Percentiles rank a stretch among this genome's conserved stretches.
Evolutionary conservation across 2,113 vertebrate genomes (phyloP).

Genomic region (Percina caprodes): DNA sequence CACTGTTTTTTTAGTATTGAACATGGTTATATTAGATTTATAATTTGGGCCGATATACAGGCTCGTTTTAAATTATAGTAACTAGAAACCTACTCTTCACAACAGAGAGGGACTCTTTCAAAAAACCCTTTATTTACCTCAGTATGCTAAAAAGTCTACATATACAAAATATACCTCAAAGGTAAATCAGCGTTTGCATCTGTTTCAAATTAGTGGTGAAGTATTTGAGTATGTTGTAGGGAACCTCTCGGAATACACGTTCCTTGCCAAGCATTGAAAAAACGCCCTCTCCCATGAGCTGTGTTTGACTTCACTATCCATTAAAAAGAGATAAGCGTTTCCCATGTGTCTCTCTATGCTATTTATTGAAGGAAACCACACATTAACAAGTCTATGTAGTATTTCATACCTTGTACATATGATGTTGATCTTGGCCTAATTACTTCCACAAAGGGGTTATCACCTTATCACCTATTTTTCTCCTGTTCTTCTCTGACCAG

Average conservation of each 20-base stretch:
- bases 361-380: too few relatives aligned
- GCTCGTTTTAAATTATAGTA: too few relatives aligned
- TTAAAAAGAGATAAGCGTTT: too few relatives aligned
- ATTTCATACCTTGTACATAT: too few relatives aligned
- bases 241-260: background rate
- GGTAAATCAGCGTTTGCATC: background rate
- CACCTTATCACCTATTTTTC: background rate
- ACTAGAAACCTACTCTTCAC: background rate
- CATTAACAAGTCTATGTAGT: too few relatives aligned
- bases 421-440: background rate
- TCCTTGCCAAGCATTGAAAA: background rate
- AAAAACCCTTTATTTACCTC: too few relatives aligned
- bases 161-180: background rate
- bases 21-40: too few relatives aligned
- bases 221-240: background rate
- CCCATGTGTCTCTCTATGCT: too few relatives aligned
- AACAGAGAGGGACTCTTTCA: too few relatives aligned
- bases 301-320: background rate
- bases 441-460: background rate
- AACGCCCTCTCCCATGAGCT: background rate
- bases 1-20: too few relatives aligned
- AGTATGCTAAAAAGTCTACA: background rate
- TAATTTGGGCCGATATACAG: too few relatives aligned
- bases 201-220: background rate
- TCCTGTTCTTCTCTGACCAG: background rate